Base-by-base conservation (phyloP, 2,113 vertebrate species). In the Podarcis cretensis region DNA sequence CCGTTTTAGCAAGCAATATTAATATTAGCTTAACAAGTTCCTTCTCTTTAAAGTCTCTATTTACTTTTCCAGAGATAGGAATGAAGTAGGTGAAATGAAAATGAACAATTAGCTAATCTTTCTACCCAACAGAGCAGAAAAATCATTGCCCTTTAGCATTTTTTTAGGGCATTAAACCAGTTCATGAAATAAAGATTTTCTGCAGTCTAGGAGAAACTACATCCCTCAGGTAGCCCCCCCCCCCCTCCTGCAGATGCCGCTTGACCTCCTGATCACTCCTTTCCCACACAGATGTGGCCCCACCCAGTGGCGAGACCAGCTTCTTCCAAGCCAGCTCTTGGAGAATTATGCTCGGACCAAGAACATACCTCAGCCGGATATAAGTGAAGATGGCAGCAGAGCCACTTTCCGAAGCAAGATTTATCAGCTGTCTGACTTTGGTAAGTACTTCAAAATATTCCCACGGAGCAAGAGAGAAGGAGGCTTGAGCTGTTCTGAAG, bases 241-340 rank as follows among this genome's bases (percentile, higher is more conserved):
- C 10, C 35, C 35, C 35, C 35, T n/a, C n/a, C 27, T 69, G 5
- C 68, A 81, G 32, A 76, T 59, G 0, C 95, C 91, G 94, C 74
- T 93, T 96, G n/a, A n/a, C 27, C 69, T 20, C 57, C 5, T 40
- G 10, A n/a, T 87, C 48, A 95, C 96, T 97, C 93, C 94, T 91
- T 91, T 68, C 89, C 92, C 83, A 89, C 89, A 8, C 91, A 91
- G 92, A 65, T 6, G 68, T 0, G 87, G 94, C 66, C 93, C 95
- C 3, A 95, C 93, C 18, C 48, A 57, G 71, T 97, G 96, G 96
- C 75, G 96, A 74, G 96, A 97, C 66, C 96, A 97, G 87, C 43
- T 97, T 37, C 20, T 87, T 63, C 96, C 96, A 2, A 96, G 93
- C 65, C 48, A 43, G 84, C 91, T 95, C 0, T 71, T 97, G 85